These are phyloP conservation scores for Apamea monoglypha DNA, from an alignment of 2,888 invertebrate species.

Conservation along the genomic window DNA sequence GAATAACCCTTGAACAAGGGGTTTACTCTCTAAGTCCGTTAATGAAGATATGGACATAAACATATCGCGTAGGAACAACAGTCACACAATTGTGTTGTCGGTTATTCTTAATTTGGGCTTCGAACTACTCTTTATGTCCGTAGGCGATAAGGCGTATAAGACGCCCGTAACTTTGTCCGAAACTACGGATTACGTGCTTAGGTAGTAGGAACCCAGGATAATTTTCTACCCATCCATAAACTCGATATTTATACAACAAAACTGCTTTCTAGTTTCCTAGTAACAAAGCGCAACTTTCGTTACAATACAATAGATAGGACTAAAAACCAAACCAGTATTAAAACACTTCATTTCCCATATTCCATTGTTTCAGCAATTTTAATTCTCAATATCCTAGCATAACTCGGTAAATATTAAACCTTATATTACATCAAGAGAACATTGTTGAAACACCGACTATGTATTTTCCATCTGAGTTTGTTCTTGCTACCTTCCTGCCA, in stretches of 20 bases:
- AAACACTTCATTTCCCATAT: constrained; percentile 22
- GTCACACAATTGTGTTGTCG: background rate
- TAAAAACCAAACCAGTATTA: background rate
- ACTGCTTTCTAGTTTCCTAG: background rate
- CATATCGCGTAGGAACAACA: no score
- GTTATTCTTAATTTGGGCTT: background rate
- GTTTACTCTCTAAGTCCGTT: background rate
- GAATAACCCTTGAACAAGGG: no score
- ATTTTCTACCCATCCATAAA: no score
- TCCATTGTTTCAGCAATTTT: constrained; percentile 27
- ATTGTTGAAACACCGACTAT: constrained; percentile 22
- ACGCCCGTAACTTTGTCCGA: no score
- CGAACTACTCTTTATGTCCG: background rate
- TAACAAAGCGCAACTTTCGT: background rate
- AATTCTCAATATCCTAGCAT: constrained; percentile 35
- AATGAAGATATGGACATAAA: background rate
- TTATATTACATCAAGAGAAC: constrained; percentile 22
- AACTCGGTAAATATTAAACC: constrained; percentile 52
- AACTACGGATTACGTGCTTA: no score
- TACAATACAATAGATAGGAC: background rate
- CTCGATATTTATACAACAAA: background rate
- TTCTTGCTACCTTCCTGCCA: constrained; percentile 33
- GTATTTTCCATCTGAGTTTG: constrained; percentile 32
- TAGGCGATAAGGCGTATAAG: no score
- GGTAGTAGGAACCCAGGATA: no score